Conservation (phyloP, 2,888 invertebrate species). For the Agapostemon virescens region DNA sequence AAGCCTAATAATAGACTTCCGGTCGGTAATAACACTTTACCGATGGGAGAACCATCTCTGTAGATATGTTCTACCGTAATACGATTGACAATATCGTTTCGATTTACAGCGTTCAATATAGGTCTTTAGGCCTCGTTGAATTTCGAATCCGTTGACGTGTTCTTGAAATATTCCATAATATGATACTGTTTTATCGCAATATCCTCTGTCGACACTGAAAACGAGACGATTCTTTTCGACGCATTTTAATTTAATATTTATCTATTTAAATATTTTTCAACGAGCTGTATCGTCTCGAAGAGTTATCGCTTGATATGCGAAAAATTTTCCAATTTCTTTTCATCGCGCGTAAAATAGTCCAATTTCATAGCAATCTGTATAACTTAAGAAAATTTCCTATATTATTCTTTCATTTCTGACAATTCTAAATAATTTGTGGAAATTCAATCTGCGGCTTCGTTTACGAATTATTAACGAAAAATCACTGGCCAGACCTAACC, state of each 20-base stretch:
- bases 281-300: neutral
- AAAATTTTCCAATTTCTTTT: no score
- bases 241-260: no score
- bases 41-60: neutral
- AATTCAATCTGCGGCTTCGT: no score
- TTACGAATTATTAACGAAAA: no score
- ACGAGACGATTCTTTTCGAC: neutral
- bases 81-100: neutral
- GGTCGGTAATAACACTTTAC: no score
- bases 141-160: neutral
- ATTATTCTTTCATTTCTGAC: no score
- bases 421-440: no score
- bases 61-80: neutral
- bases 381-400: neutral
- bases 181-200: neutral
- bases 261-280: neutral
- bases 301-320: neutral
- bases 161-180: neutral
- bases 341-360: neutral
- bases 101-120: neutral
- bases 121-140: neutral
- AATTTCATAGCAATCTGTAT: neutral
- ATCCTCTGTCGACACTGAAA: neutral
- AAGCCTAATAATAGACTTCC: no score
- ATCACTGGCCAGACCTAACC: no score